These are phyloP conservation scores for Tortricodes alternella DNA, from an alignment of 2,888 invertebrate genomes.

Conservation along the genomic window DNA sequence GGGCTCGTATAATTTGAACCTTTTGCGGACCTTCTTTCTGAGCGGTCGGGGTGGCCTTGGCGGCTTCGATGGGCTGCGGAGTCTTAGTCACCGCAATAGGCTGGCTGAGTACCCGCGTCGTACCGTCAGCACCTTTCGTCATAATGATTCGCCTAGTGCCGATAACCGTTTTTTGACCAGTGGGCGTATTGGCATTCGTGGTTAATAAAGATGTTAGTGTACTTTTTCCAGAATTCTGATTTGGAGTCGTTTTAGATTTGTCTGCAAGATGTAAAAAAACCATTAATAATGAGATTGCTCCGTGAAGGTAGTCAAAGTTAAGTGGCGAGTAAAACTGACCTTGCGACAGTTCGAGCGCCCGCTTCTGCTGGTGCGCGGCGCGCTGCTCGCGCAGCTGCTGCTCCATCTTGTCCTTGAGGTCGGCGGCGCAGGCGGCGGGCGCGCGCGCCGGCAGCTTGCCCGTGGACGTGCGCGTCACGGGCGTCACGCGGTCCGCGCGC, in stretches of 20 bases:
- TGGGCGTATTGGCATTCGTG: constrained; percentile 68
- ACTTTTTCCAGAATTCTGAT: constrained; percentile 83
- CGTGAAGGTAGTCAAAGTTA: too few species aligned
- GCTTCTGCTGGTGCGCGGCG: constrained; percentile 94
- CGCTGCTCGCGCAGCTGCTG: constrained; percentile 94
- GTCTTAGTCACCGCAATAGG: constrained; percentile 65
- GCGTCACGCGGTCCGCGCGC: constrained; percentile 86
- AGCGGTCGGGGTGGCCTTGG: constrained; percentile 56
- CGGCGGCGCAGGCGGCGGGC: constrained; percentile 85
- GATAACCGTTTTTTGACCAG: constrained; percentile 85
- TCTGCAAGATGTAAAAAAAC: too few species aligned
- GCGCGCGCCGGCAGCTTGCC: constrained; percentile 84
- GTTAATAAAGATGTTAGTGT: constrained; percentile 86
- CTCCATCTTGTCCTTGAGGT: constrained; percentile 95
- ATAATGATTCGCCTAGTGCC: constrained; percentile 87
- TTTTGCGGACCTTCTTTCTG: constrained; percentile 85
- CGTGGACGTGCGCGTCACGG: constrained; percentile 91
- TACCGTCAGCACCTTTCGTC: constrained; percentile 88
- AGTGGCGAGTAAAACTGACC: constrained; percentile 72
- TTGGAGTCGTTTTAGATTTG: constrained; percentile 72
- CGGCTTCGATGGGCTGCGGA: constrained; percentile 57
- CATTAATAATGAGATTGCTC: background rate
- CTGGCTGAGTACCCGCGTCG: constrained; percentile 85
- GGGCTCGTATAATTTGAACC: constrained; percentile 94
- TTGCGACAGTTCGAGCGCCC: constrained; percentile 86